Base-by-base conservation (phyloP, 1,140 invertebrate species). In the Dryas iulia region DNA sequence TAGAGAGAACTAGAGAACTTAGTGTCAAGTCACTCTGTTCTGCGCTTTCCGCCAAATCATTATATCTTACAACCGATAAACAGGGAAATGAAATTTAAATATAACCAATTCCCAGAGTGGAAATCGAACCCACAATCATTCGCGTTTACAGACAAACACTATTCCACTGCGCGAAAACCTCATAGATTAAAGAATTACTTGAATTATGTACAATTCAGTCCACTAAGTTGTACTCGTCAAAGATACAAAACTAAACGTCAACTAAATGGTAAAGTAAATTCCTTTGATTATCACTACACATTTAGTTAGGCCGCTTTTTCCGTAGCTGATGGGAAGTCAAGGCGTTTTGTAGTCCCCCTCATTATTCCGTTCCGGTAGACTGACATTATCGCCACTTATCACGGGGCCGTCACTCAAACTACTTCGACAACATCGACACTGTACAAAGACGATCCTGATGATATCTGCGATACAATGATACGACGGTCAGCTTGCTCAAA, bases 281-380 rank as follows among this genome's bases (percentile, higher is more conserved):
- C 54, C 30, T 56, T 65, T 65, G 30, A 65, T 39, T 33, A 65
- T 56, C n/a, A 31, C 33, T 39, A 57, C 23, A 65, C 62, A 21
- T 65, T 65, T 65, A 24, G 24, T 57, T 57, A 18, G 53, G 14
- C 25, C 52, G 54, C 25, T 4, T 58, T 35, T 57, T 26, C 25
- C 53, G 30, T 57, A n/a, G 23, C 12, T 30, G 23, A 54, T 62
- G n/a, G 25, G 33, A 69, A 69, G 35, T 69, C 68, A 69, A 72
- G 57, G 72, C 66, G 66, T 57, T 62, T 68, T 71, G 67, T 70
- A 65, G 62, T 66, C 72, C 69, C 67, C 56, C 68, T 78, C 74
- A 78, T 83, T 82, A 82, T 77, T 73, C 61, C 64, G 81, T 79
- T 75, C 73, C 72, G 77, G 71, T 76, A 66, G 67, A 77, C 54